A percentile compares a stretch with the other conserved stretches of the same genome.
Evolutionary conservation across 1,140 invertebrate species (phyloP).

Genomic region (Caerostris extrusa): DNA sequence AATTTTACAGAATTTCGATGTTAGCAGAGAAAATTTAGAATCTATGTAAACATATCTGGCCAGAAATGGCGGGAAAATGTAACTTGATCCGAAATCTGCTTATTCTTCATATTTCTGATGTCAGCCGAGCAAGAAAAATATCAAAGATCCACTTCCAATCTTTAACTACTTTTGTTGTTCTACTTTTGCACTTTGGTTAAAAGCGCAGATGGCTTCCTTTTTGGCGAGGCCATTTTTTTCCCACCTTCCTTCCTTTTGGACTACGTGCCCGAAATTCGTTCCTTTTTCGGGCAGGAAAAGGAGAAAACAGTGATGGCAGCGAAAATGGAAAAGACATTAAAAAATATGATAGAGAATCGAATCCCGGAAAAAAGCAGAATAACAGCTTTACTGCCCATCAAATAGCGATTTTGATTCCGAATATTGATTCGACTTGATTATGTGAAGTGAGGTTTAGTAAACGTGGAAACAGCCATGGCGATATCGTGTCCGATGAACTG

Average conservation of each 20-base stretch:
- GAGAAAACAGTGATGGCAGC: conserved; percentile 33
- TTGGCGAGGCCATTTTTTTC: conserved; percentile 27
- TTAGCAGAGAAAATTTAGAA: background rate
- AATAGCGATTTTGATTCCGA: conserved; percentile 59
- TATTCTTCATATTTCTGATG: conserved; percentile 54
- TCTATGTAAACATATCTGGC: background rate
- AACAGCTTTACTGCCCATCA: conserved; percentile 63
- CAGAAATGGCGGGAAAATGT: conserved; percentile 30
- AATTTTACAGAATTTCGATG: background rate
- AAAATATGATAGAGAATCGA: conserved; percentile 49
- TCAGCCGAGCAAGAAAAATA: conserved; percentile 38
- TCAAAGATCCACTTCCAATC: conserved; percentile 50
- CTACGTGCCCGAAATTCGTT: conserved; percentile 53
- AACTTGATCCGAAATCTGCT: background rate
- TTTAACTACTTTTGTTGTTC: conserved; percentile 61
- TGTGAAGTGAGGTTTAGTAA: conserved; percentile 6
- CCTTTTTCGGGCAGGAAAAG: conserved; percentile 14
- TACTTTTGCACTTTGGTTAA: conserved; percentile 59
- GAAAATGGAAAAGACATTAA: conserved; percentile 37
- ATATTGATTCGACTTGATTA: conserved; percentile 47
- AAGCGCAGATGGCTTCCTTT: conserved; percentile 38
- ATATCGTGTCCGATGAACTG: background rate
- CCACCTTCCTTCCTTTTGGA: background rate
- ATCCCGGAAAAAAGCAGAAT: conserved; percentile 24
- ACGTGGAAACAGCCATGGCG: background rate